phyloP scores from a whole-genome alignment of 2,797 vertebrate genomes.

The Coccyzus lansbergi region DNA sequence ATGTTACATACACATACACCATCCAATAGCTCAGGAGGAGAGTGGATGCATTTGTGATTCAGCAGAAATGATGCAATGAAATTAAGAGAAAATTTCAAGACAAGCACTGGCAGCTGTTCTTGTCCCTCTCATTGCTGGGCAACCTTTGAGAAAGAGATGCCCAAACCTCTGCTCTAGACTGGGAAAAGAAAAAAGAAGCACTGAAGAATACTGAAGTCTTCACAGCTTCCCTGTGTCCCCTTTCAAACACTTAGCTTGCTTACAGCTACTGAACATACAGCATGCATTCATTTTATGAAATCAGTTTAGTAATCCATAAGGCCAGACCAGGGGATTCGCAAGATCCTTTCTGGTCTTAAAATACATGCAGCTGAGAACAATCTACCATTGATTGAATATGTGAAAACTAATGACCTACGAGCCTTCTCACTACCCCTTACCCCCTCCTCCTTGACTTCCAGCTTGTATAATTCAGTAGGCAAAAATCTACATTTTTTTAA shows the following conservation, averaged over 20 bases:
- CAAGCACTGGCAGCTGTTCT: not conserved
- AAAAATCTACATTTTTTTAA: not conserved
- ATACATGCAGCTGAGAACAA: slow-evolving; percentile 33
- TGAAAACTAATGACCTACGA: not conserved
- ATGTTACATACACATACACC: not conserved
- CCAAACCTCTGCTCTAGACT: not conserved
- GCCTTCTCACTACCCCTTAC: not conserved
- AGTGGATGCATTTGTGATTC: not conserved
- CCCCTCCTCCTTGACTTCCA: not conserved
- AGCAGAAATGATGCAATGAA: not conserved
- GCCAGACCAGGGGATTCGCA: not conserved
- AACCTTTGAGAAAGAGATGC: not conserved
- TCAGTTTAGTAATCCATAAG: not conserved
- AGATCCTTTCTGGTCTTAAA: slow-evolving; percentile 26
- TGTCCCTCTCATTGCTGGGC: not conserved
- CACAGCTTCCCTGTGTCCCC: not conserved
- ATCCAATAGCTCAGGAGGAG: not conserved
- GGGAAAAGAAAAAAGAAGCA: not conserved
- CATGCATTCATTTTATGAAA: not conserved
- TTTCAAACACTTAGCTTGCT: not conserved
- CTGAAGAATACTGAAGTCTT: not conserved
- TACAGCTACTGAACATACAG: not conserved
- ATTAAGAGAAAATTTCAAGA: not conserved
- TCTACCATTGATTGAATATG: not conserved
- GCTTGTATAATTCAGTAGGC: not conserved